phyloP scores from a whole-genome alignment of 2,797 vertebrate genomes.

The Xerus rutilus region DNA sequence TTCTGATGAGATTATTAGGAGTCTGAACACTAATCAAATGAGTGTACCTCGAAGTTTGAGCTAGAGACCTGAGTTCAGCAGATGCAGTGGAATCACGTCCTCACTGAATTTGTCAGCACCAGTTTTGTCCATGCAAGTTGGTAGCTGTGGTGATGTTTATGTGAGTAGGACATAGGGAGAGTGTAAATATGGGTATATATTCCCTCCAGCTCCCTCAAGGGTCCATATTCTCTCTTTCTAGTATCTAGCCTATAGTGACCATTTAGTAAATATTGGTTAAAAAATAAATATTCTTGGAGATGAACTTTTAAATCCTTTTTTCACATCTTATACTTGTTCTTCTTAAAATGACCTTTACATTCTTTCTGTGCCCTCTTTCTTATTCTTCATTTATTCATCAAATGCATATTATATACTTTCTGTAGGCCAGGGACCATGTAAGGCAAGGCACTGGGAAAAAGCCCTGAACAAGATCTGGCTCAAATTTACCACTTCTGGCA shows the following conservation, averaged over 20 bases:
- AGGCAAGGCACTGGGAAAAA: not conserved
- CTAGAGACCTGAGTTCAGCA: not conserved
- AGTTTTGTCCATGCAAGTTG: not conserved
- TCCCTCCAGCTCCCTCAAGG: not conserved
- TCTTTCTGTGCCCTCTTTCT: constrained; percentile 44
- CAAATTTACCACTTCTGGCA: not conserved
- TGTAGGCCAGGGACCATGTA: not conserved
- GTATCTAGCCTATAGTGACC: not conserved
- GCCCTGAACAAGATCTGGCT: not conserved
- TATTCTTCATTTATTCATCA: constrained; percentile 55
- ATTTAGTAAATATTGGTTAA: not conserved
- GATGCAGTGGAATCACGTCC: not conserved
- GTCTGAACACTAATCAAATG: not conserved
- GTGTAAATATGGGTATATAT: not conserved
- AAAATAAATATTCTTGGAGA: constrained; percentile 33
- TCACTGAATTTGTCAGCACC: not conserved
- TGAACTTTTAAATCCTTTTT: constrained; percentile 7
- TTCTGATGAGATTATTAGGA: not conserved
- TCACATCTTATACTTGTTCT: not conserved
- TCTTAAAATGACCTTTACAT: constrained; percentile 51
- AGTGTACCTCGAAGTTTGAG: not conserved
- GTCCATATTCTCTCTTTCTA: not conserved
- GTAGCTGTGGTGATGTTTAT: not conserved
- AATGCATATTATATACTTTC: constrained; percentile 39
- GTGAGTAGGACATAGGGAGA: not conserved